Conservation (phyloP, 2,888 invertebrate species). For the Neoaliturus tenellus region DNA sequence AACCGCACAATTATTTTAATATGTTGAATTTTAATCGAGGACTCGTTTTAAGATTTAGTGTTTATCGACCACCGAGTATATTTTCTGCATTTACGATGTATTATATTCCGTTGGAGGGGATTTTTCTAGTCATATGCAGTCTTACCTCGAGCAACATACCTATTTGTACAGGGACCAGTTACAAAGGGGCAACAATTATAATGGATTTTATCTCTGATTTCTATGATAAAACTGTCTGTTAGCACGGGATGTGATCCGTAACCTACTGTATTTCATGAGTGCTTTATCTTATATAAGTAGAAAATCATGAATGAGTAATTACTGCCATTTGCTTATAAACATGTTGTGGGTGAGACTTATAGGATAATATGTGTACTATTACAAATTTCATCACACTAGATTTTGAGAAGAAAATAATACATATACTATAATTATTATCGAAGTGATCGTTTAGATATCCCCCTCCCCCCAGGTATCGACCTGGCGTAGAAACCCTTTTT, state of each 20-base stretch:
- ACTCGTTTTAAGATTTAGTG: constrained; percentile 28
- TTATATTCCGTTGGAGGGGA: constrained; percentile 55
- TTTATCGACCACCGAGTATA: constrained; percentile 51
- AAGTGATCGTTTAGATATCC: constrained; percentile 57
- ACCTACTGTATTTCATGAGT: constrained; percentile 55
- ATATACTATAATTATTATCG: constrained; percentile 57
- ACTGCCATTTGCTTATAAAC: constrained; percentile 60
- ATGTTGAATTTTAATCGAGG: constrained; percentile 26
- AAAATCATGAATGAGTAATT: constrained; percentile 57
- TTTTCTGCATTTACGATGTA: constrained; percentile 53
- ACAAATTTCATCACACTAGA: constrained; percentile 58
- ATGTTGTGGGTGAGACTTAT: constrained; percentile 59
- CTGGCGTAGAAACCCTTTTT: constrained; percentile 65
- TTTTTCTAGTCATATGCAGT: constrained; percentile 53
- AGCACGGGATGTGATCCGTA: constrained; percentile 50
- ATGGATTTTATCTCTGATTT: constrained; percentile 55
- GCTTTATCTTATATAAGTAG: constrained; percentile 58
- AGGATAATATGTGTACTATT: constrained; percentile 58
- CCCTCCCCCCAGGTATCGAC: constrained; percentile 68
- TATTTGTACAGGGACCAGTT: constrained; percentile 59
- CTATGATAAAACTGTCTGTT: constrained; percentile 51
- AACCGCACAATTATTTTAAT: constrained; percentile 39
- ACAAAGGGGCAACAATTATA: constrained; percentile 52
- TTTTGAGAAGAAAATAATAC: constrained; percentile 58
- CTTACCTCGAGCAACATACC: constrained; percentile 57